These are phyloP conservation scores for Nyctibius grandis DNA, from an alignment of 2,797 vertebrate species.

Conservation along the genomic window DNA sequence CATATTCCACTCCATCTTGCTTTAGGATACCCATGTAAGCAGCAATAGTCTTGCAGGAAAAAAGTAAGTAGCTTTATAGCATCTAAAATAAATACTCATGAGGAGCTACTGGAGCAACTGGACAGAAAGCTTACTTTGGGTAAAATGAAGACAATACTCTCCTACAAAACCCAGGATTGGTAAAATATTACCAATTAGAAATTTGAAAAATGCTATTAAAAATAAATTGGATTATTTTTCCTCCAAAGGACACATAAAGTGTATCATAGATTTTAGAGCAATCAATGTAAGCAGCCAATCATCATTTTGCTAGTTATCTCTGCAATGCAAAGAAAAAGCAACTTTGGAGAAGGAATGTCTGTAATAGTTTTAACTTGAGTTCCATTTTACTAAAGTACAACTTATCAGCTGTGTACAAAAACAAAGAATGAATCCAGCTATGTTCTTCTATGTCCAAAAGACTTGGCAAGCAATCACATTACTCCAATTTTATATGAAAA, in stretches of 20 bases:
- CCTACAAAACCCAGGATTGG: not conserved
- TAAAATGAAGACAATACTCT: not conserved
- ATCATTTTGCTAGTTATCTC: not conserved
- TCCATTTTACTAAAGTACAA: not conserved
- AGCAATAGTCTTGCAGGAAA: not conserved
- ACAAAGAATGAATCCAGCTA: not conserved
- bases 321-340: not conserved
- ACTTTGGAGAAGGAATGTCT: not conserved
- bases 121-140: not conserved
- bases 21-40: not conserved
- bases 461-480: not conserved
- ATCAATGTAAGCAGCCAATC: not conserved
- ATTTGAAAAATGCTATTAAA: not conserved
- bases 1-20: not conserved
- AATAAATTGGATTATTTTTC: not conserved
- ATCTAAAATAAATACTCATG: not conserved
- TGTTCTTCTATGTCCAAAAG: not conserved
- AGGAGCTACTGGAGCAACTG: not conserved
- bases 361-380: not conserved
- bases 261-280: not conserved
- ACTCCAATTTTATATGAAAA: not conserved
- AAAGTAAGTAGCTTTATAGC: not conserved
- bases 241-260: not conserved
- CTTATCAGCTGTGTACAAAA: not conserved
- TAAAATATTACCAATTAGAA: not conserved